A percentile compares a stretch with the other conserved stretches of the same genome.
These are phyloP conservation scores for Phoxinus phoxinus DNA, from an alignment of 2,113 vertebrate species.

Conservation along the genomic window DNA sequence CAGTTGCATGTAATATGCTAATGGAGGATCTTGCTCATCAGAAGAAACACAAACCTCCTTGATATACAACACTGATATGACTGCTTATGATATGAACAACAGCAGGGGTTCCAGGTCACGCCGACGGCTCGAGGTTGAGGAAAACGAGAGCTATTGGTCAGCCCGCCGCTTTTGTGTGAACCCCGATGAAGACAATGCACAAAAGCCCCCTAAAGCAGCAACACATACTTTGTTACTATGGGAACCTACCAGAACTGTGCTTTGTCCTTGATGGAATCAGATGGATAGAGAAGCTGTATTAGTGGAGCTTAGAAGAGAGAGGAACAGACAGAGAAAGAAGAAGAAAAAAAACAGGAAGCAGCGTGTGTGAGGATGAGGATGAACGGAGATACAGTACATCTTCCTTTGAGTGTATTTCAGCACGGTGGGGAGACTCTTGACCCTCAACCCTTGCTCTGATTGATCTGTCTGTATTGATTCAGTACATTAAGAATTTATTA, in stretches of 20 bases:
- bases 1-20: not conserved
- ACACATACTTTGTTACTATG: constrained; percentile 65
- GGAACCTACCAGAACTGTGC: constrained; percentile 55
- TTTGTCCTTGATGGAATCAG: constrained; percentile 64
- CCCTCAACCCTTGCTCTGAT: constrained; percentile 17
- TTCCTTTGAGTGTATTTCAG: constrained; percentile 3
- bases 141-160: constrained; percentile 41
- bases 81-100: constrained; percentile 9
- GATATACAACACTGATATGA: not conserved
- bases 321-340: not conserved
- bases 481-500: constrained; percentile 45
- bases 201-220: constrained; percentile 53
- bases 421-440: not conserved
- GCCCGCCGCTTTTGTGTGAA: constrained; percentile 40
- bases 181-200: constrained; percentile 45
- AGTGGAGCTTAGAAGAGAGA: constrained; percentile 36
- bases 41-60: not conserved
- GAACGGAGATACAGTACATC: constrained; percentile 17
- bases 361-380: not conserved
- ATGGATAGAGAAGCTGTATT: constrained; percentile 49
- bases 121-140: not conserved
- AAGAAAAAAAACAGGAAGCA: constrained; percentile 22
- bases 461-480: constrained; percentile 40
- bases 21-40: not conserved
- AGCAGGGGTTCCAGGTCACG: constrained; percentile 30